Evolutionary conservation across 2,888 invertebrate genomes (phyloP), one percentile per base, ranked within the genome.

Genomic region (Corythucha ciliata): DNA sequence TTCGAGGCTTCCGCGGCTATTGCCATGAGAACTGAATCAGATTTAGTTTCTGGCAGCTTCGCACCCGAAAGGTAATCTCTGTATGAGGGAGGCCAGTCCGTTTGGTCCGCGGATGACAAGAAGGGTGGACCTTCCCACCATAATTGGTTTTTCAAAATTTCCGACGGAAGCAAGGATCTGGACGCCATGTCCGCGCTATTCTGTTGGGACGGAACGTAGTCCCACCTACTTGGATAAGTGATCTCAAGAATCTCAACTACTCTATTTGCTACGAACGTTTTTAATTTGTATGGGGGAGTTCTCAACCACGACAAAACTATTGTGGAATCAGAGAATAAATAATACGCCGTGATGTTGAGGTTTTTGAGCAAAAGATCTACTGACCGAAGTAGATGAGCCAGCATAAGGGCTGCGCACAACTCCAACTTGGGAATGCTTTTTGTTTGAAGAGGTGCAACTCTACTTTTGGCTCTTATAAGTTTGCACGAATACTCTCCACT

Each of bases 151-250:
- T n/a, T n/a, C n/a, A n/a, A n/a, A n/a, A n/a, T n/a, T n/a, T n/a
- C n/a, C n/a, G n/a, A n/a, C n/a, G n/a, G n/a, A n/a, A n/a, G n/a
- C n/a, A n/a, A n/a, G n/a, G n/a, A n/a, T n/a, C n/a, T n/a, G n/a
- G n/a, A n/a, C n/a, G n/a, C n/a, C n/a, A n/a, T n/a, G n/a, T 65
- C 64, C 2, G 65, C 65, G 1, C 65, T 63, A 52, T 66, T 66
- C 7, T 56, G 41, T 1, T 55, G 37, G 1, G 61, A 57, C 1
- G 50, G 3, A 3, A 54, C 40, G 24, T 54, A 52, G 29, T 48
- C 24, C 55, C 55, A 53, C 8, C 14, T 20, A 1, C 10, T 7
- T 8, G 22, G 12, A 3, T 25, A n/a, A 2, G 51, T 40, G 3
- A 10, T 32, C 8, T 41, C 39, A 1, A 44, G 20, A 12, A 53